Evolutionary conservation across 2,888 invertebrate genomes (phyloP), one percentile per base, ranked within the genome.

Genomic region (Agapostemon virescens): DNA sequence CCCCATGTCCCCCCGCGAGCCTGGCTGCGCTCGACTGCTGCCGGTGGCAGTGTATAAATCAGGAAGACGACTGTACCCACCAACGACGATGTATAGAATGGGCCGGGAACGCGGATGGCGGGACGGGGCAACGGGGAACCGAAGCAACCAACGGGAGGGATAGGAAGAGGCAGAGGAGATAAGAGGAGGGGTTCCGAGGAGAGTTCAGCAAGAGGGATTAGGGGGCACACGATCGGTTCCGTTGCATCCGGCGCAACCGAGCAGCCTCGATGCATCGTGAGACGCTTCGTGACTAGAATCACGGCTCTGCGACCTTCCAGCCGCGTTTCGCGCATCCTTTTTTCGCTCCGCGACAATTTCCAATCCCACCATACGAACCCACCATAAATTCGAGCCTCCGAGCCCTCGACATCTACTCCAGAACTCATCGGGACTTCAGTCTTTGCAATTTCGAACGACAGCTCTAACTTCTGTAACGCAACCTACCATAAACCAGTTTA

Each of bases 11-110:
- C 79, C 77, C 74, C 73, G 55, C 38, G 81, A 72, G 81, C 82
- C 77, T 77, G 61, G 61, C 86, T 80, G 64, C 72, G 86, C 80
- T 82, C 85, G 84, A 87, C 87, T 87, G 89, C 88, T 88, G 91
- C 84, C 89, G 87, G 89, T 91, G 91, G 90, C 91, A 90, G 91
- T 92, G 87, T 91, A 91, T 91, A 92, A 92, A 92, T 92, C 92
- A 92, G 90, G 87, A 91, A 90, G 91, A 91, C 90, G 90, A 89
- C 88, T 88, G 89, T 89, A 90, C 88, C 89, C 85, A 88, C 88
- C 87, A 86, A 86, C 89, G 86, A 85, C 85, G 85, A 79, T 83
- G 84, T 83, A 88, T 88, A 88, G 87, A 87, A 88, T 81, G 85
- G 82, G n/a, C 63, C 63, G 63, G 55, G 69, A 69, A 69, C 69